These are phyloP conservation scores for Tolmerus cingulatus DNA, from an alignment of 2,888 invertebrate species.

Conservation along the genomic window DNA sequence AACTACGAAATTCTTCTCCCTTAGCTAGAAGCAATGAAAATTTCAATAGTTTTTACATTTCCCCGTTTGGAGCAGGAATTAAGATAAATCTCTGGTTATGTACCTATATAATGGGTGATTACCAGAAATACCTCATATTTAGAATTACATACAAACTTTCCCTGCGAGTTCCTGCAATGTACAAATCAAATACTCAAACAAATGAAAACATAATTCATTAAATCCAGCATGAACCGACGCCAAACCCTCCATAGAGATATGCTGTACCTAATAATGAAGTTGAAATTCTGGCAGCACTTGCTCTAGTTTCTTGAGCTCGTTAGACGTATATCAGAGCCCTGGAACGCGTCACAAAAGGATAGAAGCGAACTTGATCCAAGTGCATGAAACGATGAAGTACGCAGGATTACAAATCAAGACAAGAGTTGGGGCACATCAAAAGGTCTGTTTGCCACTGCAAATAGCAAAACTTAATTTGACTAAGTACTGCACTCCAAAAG, in stretches of 20 bases:
- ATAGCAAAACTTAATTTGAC: neutral
- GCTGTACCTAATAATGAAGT: neutral
- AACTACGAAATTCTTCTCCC: neutral
- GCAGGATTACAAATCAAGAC: neutral
- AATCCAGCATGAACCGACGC: neutral
- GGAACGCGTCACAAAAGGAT: neutral
- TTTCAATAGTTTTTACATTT: neutral
- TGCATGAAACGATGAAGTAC: neutral
- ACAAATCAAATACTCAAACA: neutral
- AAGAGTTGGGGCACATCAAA: neutral
- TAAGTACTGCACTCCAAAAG: neutral
- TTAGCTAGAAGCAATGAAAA: neutral
- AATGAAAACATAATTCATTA: neutral
- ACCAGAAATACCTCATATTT: neutral
- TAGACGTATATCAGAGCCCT: neutral
- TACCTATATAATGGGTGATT: neutral
- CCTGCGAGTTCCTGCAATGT: neutral
- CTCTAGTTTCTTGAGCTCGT: neutral
- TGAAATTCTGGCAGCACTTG: neutral
- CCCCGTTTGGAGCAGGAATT: neutral
- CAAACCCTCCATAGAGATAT: neutral
- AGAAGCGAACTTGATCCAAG: neutral
- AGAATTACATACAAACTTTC: neutral
- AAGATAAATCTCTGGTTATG: neutral
- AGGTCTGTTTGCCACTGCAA: neutral